Evolutionary conservation across 1,140 invertebrate genomes (phyloP), one percentile per base, ranked within the genome.

Genomic region (Mesaphorura yosii): DNA sequence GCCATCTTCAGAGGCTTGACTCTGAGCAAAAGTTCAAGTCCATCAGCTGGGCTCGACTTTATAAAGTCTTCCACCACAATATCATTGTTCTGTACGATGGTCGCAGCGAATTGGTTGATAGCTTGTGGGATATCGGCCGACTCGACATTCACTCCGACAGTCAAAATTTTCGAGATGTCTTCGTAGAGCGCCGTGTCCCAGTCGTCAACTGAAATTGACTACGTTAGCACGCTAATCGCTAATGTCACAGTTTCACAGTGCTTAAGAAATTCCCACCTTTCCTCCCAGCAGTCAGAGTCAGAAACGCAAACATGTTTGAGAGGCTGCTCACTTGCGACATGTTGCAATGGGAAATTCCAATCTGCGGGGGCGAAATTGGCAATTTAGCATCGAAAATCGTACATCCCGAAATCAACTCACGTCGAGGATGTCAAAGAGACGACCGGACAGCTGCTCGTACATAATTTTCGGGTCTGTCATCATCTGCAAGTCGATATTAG

Each of bases 161-260:
- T 76, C n/a, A 86, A 66, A 4, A 86, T 62, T 26, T 72, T 53
- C 0, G 77, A 75, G n/a, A 76, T 73, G 66, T 85, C 83, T 19
- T 59, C 54, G 45, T 57, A 63, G 3, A 63, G 25, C 15, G 29
- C 20, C 19, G 28, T 12, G 45, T 59, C 54, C 60, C 60, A 63
- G 1, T 59, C 54, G 26, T 50, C 54, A 25, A 49, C 60, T 63
- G 28, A 29, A 47, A 46, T 23, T 19, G 19, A 37, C n/a, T n/a
- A n/a, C n/a, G n/a, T n/a, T n/a, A n/a, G n/a, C n/a, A n/a, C n/a
- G n/a, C 6, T 12, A 46, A 46, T n/a, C n/a, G n/a, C n/a, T n/a
- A n/a, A n/a, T n/a, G n/a, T n/a, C 10, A 41, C n/a, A 52, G 42
- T 38, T n/a, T 34, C 10, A 47, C 20, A 27, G 3, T 37, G 6